Percentiles rank a stretch among this genome's conserved stretches.
Evolutionary conservation across 1,140 invertebrate species (phyloP).

Genomic region (Drosophila kikkawai): DNA sequence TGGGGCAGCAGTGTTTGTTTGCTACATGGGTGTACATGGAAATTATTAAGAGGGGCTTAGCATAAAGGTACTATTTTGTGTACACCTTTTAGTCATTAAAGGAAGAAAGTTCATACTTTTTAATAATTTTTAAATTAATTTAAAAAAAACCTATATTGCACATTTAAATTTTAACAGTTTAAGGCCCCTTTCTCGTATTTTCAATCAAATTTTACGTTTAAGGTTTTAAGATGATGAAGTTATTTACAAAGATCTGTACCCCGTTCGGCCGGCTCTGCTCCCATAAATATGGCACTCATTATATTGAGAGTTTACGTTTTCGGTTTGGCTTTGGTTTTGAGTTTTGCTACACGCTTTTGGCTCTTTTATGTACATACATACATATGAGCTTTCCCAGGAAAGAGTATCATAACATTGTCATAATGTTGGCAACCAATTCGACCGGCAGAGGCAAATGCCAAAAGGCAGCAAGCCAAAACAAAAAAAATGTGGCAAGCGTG

Average conservation of each 20-base stretch:
- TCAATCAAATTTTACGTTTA: background rate
- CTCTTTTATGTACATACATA: conserved; percentile 24
- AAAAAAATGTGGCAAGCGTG: conserved; percentile 52
- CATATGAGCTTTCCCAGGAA: conserved; percentile 62
- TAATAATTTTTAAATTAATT: no score
- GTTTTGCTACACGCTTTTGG: conserved; percentile 20
- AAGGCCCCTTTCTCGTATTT: background rate
- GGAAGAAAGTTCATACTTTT: background rate
- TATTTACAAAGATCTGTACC: background rate
- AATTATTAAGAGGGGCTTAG: conserved; percentile 1
- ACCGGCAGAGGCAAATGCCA: conserved; percentile 44
- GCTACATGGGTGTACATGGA: background rate
- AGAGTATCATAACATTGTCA: conserved; percentile 80
- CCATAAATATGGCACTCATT: conserved; percentile 23
- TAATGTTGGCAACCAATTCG: conserved; percentile 71
- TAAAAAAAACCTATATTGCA: no score
- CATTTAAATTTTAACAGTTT: background rate
- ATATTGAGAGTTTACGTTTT: conserved; percentile 33
- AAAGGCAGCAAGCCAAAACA: conserved; percentile 66
- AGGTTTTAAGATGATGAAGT: background rate
- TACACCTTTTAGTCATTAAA: background rate
- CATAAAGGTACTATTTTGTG: background rate
- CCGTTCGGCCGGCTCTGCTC: background rate
- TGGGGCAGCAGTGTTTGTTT: conserved; percentile 1
- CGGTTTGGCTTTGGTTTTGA: conserved; percentile 29